phyloP scores from a whole-genome alignment of 2,113 vertebrate species.

The Strix uralensis region DNA sequence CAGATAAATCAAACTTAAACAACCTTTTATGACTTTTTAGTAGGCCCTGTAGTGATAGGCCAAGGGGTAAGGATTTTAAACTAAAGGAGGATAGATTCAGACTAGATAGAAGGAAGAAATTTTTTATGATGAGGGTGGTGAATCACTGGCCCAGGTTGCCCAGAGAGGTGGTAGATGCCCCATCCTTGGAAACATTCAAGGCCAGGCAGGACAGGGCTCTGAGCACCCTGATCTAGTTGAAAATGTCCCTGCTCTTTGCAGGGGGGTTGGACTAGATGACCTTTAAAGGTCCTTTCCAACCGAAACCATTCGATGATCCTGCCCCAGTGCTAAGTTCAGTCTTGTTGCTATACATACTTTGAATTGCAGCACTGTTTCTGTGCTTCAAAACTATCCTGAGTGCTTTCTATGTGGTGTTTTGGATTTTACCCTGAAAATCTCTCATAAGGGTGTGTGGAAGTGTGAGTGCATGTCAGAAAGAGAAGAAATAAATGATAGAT shows the following conservation, averaged over 20 bases:
- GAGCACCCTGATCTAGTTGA: neutral
- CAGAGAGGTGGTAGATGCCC: neutral
- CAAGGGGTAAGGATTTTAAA: neutral
- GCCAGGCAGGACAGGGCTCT: neutral
- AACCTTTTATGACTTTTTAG: neutral
- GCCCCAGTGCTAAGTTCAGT: neutral
- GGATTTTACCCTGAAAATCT: neutral
- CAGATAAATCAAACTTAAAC: neutral
- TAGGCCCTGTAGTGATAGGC: neutral
- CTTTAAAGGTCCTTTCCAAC: neutral
- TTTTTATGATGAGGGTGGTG: fast-evolving
- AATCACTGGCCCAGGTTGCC: neutral
- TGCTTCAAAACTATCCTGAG: fast-evolving
- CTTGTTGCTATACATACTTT: neutral
- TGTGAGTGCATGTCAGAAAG: fast-evolving
- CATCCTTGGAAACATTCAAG: neutral
- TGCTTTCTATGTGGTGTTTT: neutral
- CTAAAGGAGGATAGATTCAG: neutral
- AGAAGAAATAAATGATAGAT: neutral
- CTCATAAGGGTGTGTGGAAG: fast-evolving
- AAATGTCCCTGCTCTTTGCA: neutral
- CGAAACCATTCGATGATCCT: neutral
- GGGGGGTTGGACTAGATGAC: fast-evolving
- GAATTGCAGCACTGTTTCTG: neutral
- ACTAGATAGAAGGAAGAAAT: neutral